These are phyloP conservation scores for Lindbergichthys nudifrons DNA, from an alignment of 2,797 vertebrate genomes.

Conservation along the genomic window DNA sequence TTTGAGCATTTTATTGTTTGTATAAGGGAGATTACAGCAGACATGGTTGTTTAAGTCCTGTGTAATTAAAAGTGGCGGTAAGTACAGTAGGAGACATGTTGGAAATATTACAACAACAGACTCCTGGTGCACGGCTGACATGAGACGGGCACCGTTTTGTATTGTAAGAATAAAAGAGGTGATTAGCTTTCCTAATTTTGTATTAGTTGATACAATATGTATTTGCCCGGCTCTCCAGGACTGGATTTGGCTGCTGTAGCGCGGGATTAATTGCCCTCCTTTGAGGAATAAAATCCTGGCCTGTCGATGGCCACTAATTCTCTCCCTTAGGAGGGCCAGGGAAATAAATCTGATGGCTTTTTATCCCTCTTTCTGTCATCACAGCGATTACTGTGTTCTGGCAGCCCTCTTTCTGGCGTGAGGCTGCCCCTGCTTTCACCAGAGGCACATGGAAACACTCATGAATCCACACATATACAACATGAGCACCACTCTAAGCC, in stretches of 20 bases:
- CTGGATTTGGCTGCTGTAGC: conserved; percentile 59
- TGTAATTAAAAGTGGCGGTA: conserved; percentile 67
- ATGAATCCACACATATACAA: conserved; percentile 18
- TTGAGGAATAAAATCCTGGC: conserved; percentile 81
- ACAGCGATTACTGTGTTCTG: conserved; percentile 73
- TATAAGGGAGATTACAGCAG: conserved; percentile 64
- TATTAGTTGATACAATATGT: conserved; percentile 57
- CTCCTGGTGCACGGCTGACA: conserved; percentile 28
- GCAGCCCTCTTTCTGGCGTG: conserved; percentile 67
- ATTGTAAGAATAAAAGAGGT: conserved; percentile 62
- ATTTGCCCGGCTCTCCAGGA: conserved; percentile 50
- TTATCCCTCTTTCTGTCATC: conserved; percentile 78
- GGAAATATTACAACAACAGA: conserved; percentile 25
- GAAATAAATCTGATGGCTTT: conserved; percentile 85
- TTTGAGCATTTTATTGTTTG: conserved; percentile 73
- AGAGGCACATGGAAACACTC: conserved; percentile 36
- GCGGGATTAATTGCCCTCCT: conserved; percentile 83
- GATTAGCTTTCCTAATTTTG: conserved; percentile 69
- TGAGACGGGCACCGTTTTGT: conserved; percentile 49
- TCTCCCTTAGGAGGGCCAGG: conserved; percentile 69
- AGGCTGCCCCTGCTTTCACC: conserved; percentile 59
- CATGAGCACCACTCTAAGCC: conserved; percentile 43
- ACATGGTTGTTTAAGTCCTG: conserved; percentile 55
- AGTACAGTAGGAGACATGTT: conserved; percentile 32
- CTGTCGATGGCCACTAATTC: conserved; percentile 83